Evolutionary conservation across 2,888 invertebrate species (phyloP).

Genomic region (Stenurella melanura): DNA sequence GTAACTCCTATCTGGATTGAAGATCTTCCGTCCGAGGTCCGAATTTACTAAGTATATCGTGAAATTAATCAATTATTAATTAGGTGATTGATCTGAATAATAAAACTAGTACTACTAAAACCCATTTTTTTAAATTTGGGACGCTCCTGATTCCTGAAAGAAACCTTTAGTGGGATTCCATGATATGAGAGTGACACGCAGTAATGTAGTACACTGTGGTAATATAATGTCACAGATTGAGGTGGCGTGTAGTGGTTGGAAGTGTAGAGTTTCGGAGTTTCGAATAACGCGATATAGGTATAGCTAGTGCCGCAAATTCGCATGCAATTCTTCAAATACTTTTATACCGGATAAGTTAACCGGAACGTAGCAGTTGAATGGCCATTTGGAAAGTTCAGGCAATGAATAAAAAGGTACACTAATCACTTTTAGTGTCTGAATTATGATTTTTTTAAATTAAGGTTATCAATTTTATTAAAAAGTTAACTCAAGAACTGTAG

Average conservation of each 20-base stretch:
- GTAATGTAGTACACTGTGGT: slow-evolving; percentile 57
- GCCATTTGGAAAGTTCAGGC: too few species aligned
- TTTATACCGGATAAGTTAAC: neutral
- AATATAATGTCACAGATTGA: slow-evolving; percentile 59
- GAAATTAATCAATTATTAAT: too few species aligned
- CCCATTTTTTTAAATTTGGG: neutral
- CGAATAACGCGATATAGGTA: slow-evolving; percentile 58
- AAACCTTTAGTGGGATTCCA: slow-evolving; percentile 38
- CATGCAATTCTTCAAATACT: slow-evolving; percentile 2
- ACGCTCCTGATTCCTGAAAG: slow-evolving; percentile 34
- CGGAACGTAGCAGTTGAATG: too few species aligned
- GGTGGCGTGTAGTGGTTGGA: slow-evolving; percentile 61
- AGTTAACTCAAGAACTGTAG: too few species aligned
- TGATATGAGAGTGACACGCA: slow-evolving; percentile 43
- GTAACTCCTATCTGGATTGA: too few species aligned
- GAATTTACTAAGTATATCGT: too few species aligned
- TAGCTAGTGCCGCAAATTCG: slow-evolving; percentile 50
- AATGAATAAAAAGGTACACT: too few species aligned
- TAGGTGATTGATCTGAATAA: too few species aligned
- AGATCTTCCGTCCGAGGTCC: too few species aligned
- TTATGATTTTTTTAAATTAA: too few species aligned
- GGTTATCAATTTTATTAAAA: too few species aligned
- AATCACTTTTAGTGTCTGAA: too few species aligned
- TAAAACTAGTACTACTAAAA: neutral
- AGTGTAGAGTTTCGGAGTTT: slow-evolving; percentile 58